Percentiles rank a stretch among this genome's conserved stretches.
These are phyloP conservation scores for Cryptus armator DNA, from an alignment of 2,888 invertebrate genomes.

Conservation along the genomic window DNA sequence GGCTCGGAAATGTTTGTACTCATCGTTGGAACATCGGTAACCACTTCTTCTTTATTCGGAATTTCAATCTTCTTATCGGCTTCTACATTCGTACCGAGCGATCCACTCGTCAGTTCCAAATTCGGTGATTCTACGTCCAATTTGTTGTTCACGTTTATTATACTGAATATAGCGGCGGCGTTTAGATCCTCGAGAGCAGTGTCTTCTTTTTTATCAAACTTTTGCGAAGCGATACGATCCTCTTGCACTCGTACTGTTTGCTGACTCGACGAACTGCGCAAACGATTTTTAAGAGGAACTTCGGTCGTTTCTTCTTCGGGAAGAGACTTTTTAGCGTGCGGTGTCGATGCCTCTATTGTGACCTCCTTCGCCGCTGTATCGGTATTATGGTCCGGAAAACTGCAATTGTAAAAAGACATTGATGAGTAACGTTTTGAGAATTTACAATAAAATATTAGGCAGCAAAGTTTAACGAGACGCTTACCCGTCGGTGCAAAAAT, in stretches of 20 bases:
- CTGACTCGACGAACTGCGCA: constrained; percentile 79
- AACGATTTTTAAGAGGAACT: constrained; percentile 80
- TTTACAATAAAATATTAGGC: not conserved
- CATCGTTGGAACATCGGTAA: not conserved
- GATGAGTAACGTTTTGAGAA: not conserved
- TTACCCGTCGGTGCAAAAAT: constrained; percentile 39
- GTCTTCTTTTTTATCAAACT: constrained; percentile 53
- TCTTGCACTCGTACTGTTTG: constrained; percentile 64
- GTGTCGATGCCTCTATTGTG: constrained; percentile 39
- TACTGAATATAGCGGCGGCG: constrained; percentile 82
- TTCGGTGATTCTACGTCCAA: constrained; percentile 38
- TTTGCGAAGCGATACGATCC: not conserved
- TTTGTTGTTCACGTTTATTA: constrained; percentile 81
- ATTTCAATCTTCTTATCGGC: not conserved
- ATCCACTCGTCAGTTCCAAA: not conserved
- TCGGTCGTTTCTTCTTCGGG: constrained; percentile 67
- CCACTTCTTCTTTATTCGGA: not conserved
- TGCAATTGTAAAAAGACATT: constrained; percentile 11
- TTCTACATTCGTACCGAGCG: not conserved
- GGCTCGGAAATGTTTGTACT: constrained; percentile 28
- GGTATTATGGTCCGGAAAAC: constrained; percentile 32
- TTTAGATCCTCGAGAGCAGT: constrained; percentile 81
- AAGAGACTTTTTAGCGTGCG: constrained; percentile 46
- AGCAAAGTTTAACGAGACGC: not conserved
- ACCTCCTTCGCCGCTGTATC: constrained; percentile 38